Evolutionary conservation across 2,888 invertebrate species (phyloP).

Genomic region (Eilema depressum): DNA sequence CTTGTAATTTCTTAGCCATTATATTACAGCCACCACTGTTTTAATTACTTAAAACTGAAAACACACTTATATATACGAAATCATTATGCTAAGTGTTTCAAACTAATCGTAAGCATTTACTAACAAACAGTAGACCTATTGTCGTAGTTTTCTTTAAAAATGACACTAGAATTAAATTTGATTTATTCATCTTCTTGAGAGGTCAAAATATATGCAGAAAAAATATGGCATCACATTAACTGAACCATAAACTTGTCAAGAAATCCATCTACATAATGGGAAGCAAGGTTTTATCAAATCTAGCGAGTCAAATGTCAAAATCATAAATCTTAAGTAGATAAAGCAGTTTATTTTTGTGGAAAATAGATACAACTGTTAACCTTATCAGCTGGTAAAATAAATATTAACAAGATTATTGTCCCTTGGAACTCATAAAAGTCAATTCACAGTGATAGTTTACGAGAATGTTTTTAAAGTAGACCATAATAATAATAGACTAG

Average conservation of each 20-base stretch:
- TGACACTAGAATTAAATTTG: not conserved
- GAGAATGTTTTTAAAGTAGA: not conserved
- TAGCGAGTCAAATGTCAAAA: conserved; percentile 17
- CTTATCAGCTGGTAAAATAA: conserved; percentile 19
- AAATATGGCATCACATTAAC: not conserved
- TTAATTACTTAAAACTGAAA: not conserved
- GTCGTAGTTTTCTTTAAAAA: not conserved
- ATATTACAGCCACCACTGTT: not conserved
- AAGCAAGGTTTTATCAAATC: conserved; percentile 17
- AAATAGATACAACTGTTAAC: conserved; percentile 11
- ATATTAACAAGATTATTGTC: conserved; percentile 16
- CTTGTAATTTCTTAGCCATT: not conserved
- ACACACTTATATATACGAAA: no score
- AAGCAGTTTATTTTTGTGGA: conserved; percentile 25
- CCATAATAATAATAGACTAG: no score
- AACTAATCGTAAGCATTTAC: not conserved
- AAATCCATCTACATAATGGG: not conserved
- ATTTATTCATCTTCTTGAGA: not conserved
- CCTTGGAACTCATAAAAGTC: conserved; percentile 17
- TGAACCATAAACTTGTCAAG: conserved; percentile 13
- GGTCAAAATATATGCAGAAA: not conserved
- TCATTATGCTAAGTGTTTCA: not conserved
- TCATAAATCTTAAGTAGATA: conserved; percentile 23
- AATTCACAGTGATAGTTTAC: conserved; percentile 13
- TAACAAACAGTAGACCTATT: not conserved